These are phyloP conservation scores for Thecocarcelia acutangulata DNA, from an alignment of 2,888 invertebrate species.

Conservation along the genomic window DNA sequence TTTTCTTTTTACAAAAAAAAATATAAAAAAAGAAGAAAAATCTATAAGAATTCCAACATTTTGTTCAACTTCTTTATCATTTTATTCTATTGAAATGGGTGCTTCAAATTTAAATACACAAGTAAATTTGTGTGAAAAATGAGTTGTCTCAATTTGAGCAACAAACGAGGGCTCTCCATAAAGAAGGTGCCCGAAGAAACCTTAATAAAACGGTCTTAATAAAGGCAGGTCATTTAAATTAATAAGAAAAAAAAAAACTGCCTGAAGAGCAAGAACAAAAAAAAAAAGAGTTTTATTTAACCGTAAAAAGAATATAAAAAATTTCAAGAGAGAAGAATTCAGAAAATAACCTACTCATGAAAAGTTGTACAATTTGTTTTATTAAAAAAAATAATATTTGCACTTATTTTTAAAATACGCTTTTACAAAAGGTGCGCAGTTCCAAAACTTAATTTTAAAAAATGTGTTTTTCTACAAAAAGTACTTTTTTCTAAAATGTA, in stretches of 20 bases:
- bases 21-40: neutral
- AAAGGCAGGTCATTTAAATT: constrained; percentile 27
- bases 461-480: too few relatives aligned
- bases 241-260: constrained; percentile 27
- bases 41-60: constrained; percentile 16
- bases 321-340: too few relatives aligned
- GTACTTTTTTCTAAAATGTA: neutral
- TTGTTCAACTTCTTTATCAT: constrained; percentile 30
- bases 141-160: constrained; percentile 61
- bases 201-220: neutral
- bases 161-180: constrained; percentile 7
- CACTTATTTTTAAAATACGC: too few relatives aligned
- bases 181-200: neutral
- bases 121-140: constrained; percentile 63
- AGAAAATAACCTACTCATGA: too few relatives aligned
- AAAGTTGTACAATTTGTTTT: too few relatives aligned
- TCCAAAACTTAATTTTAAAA: too few relatives aligned
- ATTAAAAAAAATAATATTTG: too few relatives aligned
- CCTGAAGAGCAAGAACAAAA: neutral
- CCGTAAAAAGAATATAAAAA: neutral
- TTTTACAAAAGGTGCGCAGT: too few relatives aligned
- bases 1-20: constrained; percentile 1
- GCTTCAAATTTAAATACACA: constrained; percentile 22
- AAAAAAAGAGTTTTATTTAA: neutral
- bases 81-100: neutral